Conservation (phyloP, 2,888 invertebrate genomes). For the Drosophila histrio region DNA sequence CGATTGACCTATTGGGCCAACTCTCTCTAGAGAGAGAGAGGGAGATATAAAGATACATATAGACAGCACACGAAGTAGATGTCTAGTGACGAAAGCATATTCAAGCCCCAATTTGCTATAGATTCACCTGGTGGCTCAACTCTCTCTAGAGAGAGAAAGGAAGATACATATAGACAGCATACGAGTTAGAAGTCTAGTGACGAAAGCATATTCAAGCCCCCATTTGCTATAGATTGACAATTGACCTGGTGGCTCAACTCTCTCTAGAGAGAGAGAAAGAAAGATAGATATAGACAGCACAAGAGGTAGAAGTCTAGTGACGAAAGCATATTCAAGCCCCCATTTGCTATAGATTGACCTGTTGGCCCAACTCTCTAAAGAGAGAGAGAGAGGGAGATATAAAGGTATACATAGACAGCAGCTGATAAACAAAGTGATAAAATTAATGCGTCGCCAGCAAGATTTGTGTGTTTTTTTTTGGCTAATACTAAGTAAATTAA, state of each 20-base stretch:
- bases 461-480: constrained; percentile 11
- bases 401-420: background rate
- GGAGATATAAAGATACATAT: background rate
- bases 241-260: constrained; percentile 50
- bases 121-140: too few relatives aligned
- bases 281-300: background rate
- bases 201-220: too few relatives aligned
- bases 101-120: too few relatives aligned
- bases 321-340: too few relatives aligned
- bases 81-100: too few relatives aligned
- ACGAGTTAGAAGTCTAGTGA: too few relatives aligned
- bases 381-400: background rate
- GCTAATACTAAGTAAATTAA: constrained; percentile 52
- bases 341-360: too few relatives aligned
- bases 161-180: background rate
- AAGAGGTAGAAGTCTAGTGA: too few relatives aligned
- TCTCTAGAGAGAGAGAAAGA: background rate
- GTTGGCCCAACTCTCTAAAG: too few relatives aligned
- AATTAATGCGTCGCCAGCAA: constrained; percentile 57
- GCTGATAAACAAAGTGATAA: constrained; percentile 71
- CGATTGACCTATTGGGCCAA: constrained; percentile 49
- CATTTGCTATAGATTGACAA: constrained; percentile 20
- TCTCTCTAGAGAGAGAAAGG: background rate
- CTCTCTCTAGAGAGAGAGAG: background rate
- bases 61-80: background rate